Evolutionary conservation across 2,888 invertebrate species (phyloP).

Genomic region (Autographa gamma): DNA sequence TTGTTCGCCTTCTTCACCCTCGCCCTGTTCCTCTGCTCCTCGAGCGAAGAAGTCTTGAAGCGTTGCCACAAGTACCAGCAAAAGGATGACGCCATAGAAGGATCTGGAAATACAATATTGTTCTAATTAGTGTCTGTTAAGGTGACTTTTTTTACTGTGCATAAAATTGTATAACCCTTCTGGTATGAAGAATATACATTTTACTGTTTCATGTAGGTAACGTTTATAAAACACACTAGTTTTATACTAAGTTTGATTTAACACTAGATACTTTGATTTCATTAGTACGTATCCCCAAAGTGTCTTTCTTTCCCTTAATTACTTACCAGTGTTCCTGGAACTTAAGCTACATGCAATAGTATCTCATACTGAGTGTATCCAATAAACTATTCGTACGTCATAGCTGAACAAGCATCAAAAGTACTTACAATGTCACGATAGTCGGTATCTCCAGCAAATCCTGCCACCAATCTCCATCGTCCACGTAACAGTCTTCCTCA

Average conservation of each 20-base stretch:
- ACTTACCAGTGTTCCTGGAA: too few relatives aligned
- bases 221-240: too few relatives aligned
- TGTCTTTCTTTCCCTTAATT: too few relatives aligned
- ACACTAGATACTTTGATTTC: too few relatives aligned
- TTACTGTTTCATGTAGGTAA: too few relatives aligned
- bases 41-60: conserved; percentile 79
- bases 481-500: conserved; percentile 90
- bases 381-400: not conserved
- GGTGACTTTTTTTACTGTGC: too few relatives aligned
- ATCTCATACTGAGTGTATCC: too few relatives aligned
- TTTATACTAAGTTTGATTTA: too few relatives aligned
- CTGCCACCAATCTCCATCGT: conserved; percentile 78
- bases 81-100: conserved; percentile 78
- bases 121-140: not conserved
- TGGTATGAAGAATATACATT: too few relatives aligned
- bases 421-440: conserved; percentile 80
- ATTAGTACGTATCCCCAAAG: too few relatives aligned
- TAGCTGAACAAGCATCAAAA: not conserved
- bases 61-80: conserved; percentile 83
- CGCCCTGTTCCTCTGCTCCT: conserved; percentile 63
- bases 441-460: conserved; percentile 80
- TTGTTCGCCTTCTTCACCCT: conserved; percentile 63
- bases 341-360: too few relatives aligned
- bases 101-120: conserved; percentile 69
- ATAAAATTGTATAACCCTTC: too few relatives aligned